Percentiles rank a stretch among this genome's conserved stretches.
Conservation (phyloP, 2,113 vertebrate genomes). For the Ptilorrhoa leucosticta region DNA sequence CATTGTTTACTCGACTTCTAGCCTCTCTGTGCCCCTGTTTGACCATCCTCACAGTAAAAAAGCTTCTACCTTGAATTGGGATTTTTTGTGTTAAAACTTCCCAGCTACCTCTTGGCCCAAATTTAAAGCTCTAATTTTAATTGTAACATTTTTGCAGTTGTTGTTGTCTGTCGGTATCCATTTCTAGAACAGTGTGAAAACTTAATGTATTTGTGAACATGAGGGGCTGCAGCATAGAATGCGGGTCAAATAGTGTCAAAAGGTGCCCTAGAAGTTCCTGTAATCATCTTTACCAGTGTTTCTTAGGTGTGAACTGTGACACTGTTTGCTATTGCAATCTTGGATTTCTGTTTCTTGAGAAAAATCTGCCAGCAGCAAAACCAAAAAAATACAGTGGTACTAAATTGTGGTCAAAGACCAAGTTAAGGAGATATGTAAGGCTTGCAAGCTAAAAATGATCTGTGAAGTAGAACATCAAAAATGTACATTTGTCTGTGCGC, state of each 20-base stretch:
- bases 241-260: not conserved
- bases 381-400: not conserved
- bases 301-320: not conserved
- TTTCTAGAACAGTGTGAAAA: not conserved
- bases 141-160: not conserved
- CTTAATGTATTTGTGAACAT: not conserved
- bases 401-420: not conserved
- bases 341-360: not conserved
- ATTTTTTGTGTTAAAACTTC: not conserved
- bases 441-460: not conserved
- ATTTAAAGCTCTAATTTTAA: not conserved
- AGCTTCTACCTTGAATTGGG: not conserved
- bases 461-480: not conserved
- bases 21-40: not conserved
- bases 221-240: not conserved
- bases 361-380: not conserved
- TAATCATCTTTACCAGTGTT: not conserved
- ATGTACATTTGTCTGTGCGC: not conserved
- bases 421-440: not conserved
- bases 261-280: not conserved
- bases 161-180: rapidly evolving
- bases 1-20: not conserved
- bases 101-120: not conserved
- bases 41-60: not conserved
- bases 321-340: not conserved